Percentiles rank a stretch among this genome's conserved stretches.
Conservation (phyloP, 2,888 invertebrate species). For the Drepana falcataria region DNA sequence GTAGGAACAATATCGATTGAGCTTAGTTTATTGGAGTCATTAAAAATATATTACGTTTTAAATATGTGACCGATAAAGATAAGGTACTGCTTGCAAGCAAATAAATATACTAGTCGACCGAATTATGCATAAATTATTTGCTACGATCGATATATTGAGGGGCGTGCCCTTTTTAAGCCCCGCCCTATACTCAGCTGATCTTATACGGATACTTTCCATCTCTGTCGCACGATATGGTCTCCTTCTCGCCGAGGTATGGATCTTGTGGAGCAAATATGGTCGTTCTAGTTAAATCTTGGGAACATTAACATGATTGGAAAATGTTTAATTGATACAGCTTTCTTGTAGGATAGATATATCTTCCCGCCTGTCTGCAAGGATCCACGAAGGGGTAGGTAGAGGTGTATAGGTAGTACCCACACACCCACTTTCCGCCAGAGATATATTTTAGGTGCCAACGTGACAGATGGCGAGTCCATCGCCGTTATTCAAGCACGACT, state of each 20-base stretch:
- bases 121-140: constrained; percentile 70
- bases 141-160: constrained; percentile 48
- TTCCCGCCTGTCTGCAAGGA: too few relatives aligned
- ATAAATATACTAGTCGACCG: constrained; percentile 21
- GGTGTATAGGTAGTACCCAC: too few relatives aligned
- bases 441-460: too few relatives aligned
- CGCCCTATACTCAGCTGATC: constrained; percentile 18
- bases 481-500: too few relatives aligned
- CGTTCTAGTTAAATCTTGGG: not conserved
- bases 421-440: too few relatives aligned
- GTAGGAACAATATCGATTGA: not conserved
- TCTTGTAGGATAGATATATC: too few relatives aligned
- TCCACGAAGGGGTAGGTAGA: too few relatives aligned
- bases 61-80: too few relatives aligned
- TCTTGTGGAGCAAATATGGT: not conserved
- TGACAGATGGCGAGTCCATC: too few relatives aligned
- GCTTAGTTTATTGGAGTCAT: not conserved
- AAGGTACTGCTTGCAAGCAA: too few relatives aligned
- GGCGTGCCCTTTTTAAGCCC: constrained; percentile 51
- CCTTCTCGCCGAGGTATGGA: constrained; percentile 9
- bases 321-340: too few relatives aligned
- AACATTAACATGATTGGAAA: too few relatives aligned
- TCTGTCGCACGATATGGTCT: constrained; percentile 25
- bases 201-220: constrained; percentile 25
- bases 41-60: not conserved